Evolutionary conservation across 2,888 invertebrate genomes (phyloP), one percentile per base, ranked within the genome.

Genomic region (Agriotes lineatus): DNA sequence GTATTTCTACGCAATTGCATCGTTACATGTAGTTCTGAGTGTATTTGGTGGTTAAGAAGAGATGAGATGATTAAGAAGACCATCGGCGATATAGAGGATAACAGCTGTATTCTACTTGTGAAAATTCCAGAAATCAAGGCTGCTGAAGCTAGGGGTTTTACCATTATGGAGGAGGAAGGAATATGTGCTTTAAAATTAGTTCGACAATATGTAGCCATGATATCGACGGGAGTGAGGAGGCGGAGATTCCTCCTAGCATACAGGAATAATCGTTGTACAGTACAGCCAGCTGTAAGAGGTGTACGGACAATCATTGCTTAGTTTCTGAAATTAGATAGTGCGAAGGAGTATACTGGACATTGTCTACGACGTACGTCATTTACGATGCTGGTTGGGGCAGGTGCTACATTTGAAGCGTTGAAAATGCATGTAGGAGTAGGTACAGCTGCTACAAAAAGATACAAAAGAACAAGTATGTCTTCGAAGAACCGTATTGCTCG

Each of bases 21-120:
- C 37, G n/a, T 37, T 35, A 52, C 20, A 69, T 59, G 66, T 69
- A n/a, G 72, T 71, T 50, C 52, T 71, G 45, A 56, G 61, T 35
- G 67, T 74, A 63, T 73, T 72, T 72, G 71, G 68, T 18, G 67
- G 57, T 12, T 67, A 57, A 64, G 72, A 71, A 66, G 73, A 48
- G 71, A 70, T 54, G 68, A 72, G 57, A 14, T 72, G 52, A 67
- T 70, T 42, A 72, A 39, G 30, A 16, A 35, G 65, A 70, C 61
- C 44, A 50, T 70, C 16, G 67, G 69, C 42, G 67, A 74, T 63
- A 58, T 72, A 52, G 57, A 74, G 7, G 73, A 72, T 65, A 73
- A 62, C 52, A 68, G 68, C 35, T 18, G 50, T 37, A 65, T 70
- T 65, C 5, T 74, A 52, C 19, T 74, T 12, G 63, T 74, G 12